These are phyloP conservation scores for Gymnobelideus leadbeateri DNA, from an alignment of 2,113 vertebrate genomes.

Conservation along the genomic window DNA sequence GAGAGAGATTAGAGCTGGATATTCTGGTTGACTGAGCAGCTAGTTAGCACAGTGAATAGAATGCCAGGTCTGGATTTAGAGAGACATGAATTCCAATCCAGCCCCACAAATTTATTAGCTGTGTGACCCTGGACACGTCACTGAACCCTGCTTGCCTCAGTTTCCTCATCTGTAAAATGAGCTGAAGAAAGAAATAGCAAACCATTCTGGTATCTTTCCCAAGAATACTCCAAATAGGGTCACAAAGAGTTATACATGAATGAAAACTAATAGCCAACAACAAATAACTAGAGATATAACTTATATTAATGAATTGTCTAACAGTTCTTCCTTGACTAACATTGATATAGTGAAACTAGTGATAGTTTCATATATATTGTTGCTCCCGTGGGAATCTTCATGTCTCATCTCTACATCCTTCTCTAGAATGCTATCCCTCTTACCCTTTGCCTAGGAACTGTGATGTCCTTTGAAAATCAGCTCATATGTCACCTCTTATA, in stretches of 20 bases:
- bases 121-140: not conserved
- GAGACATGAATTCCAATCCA: not conserved
- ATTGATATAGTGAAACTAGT: not conserved
- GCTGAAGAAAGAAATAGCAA: not conserved
- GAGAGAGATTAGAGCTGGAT: not conserved
- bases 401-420: too few relatives aligned
- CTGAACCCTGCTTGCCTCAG: not conserved
- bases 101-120: not conserved
- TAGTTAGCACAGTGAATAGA: not conserved
- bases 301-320: not conserved
- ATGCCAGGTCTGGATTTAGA: not conserved
- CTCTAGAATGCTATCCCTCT: too few relatives aligned
- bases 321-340: not conserved
- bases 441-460: not conserved
- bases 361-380: not conserved
- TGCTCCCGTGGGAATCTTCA: not conserved
- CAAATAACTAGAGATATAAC: not conserved
- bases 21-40: not conserved
- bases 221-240: not conserved
- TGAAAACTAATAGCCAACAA: not conserved
- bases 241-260: too few relatives aligned
- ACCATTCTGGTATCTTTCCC: not conserved
- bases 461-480: not conserved
- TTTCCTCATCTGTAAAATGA: not conserved
- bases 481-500: not conserved